These are phyloP conservation scores for Lasioglossum malachurum DNA, from an alignment of 2,888 invertebrate genomes.

Conservation along the genomic window DNA sequence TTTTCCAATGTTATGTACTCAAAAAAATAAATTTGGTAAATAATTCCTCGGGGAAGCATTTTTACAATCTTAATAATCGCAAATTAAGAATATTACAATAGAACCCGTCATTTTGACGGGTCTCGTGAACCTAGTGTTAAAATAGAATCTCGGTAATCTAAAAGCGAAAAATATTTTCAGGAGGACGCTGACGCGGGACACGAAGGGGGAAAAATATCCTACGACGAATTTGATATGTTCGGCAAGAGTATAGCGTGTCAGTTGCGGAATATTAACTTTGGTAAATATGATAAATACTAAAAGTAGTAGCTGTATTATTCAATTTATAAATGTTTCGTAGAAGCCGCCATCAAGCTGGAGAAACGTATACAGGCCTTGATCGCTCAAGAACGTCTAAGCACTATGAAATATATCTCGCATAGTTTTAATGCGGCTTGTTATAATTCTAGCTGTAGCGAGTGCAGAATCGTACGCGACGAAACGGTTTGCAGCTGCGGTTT, in stretches of 20 bases:
- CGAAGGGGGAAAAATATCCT: conserved; percentile 9
- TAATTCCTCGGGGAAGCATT: no score
- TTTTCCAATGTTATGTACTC: no score
- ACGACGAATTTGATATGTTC: conserved; percentile 63
- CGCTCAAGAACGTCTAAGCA: conserved; percentile 45
- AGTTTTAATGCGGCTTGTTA: conserved; percentile 33
- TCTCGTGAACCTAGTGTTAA: neutral
- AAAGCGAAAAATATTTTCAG: conserved; percentile 35
- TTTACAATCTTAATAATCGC: no score
- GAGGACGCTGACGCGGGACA: neutral
- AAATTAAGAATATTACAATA: no score
- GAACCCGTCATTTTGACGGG: no score
- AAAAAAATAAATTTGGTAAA: no score
- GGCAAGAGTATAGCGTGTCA: conserved; percentile 63
- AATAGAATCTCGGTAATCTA: neutral
- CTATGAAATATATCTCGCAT: conserved; percentile 36
- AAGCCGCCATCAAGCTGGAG: conserved; percentile 54
- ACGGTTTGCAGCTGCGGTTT: conserved; percentile 57
- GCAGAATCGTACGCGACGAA: conserved; percentile 35
- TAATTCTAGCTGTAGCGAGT: conserved; percentile 52
- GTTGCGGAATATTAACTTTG: conserved; percentile 56
- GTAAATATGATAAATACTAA: conserved; percentile 42
- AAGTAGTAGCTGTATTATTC: neutral
- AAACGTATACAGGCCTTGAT: conserved; percentile 59
- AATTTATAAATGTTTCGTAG: conserved; percentile 35